phyloP scores from a whole-genome alignment of 2,888 invertebrate genomes.

The Ferdinandea cuprea region DNA sequence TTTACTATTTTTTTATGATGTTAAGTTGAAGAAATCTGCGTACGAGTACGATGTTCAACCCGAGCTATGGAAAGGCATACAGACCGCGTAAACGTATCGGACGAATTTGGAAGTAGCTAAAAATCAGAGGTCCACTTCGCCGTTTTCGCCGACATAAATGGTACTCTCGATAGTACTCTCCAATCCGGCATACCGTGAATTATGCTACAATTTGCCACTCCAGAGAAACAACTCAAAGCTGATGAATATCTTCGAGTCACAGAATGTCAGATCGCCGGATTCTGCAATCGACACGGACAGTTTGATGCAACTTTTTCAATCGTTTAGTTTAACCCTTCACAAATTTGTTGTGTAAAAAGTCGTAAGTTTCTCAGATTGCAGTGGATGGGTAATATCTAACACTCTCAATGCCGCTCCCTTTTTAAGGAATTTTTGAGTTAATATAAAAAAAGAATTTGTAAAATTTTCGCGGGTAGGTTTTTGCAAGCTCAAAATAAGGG shows the following conservation, averaged over 20 bases:
- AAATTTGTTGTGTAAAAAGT: too few relatives aligned
- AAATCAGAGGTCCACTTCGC: conserved; percentile 70
- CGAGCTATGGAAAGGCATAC: conserved; percentile 97
- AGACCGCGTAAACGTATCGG: conserved; percentile 92
- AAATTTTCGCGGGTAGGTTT: too few relatives aligned
- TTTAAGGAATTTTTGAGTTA: too few relatives aligned
- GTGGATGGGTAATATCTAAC: too few relatives aligned
- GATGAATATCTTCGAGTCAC: conserved; percentile 41
- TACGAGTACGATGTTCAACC: too few relatives aligned
- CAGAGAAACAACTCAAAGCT: conserved; percentile 50
- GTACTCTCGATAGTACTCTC: conserved; percentile 79
- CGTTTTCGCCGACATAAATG: conserved; percentile 76
- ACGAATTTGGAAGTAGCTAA: conserved; percentile 93
- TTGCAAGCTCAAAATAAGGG: too few relatives aligned
- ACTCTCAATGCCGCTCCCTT: too few relatives aligned
- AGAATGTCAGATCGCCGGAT: conserved; percentile 12
- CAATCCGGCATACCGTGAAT: conserved; percentile 77
- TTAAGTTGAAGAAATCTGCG: too few relatives aligned
- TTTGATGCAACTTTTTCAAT: conserved; percentile 80
- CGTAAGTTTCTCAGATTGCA: too few relatives aligned
- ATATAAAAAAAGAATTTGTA: too few relatives aligned
- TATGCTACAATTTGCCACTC: conserved; percentile 20
- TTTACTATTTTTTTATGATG: too few relatives aligned
- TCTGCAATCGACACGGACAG: conserved; percentile 76
- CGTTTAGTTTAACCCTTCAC: too few relatives aligned